phyloP scores from a whole-genome alignment of 2,113 vertebrate species.

The Corythaixoides concolor region DNA sequence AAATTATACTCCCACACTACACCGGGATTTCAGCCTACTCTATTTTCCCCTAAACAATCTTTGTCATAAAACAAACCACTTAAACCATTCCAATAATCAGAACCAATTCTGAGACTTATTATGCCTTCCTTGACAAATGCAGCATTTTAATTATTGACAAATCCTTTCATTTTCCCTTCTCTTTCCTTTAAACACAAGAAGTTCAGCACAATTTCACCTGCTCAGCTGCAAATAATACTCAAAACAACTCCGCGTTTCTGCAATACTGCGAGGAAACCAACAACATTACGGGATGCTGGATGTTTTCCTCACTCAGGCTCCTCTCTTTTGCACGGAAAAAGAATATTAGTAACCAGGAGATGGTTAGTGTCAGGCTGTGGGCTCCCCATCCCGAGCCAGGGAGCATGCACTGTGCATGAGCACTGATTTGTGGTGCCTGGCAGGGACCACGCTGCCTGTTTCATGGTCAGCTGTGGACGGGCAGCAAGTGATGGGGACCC shows the following conservation, averaged over 20 bases:
- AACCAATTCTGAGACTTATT: neutral
- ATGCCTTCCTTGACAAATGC: neutral
- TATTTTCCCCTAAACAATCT: conserved; percentile 18
- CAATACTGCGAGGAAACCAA: neutral
- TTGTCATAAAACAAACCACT: conserved; percentile 19
- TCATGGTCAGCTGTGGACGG: too few relatives aligned
- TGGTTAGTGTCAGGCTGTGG: neutral
- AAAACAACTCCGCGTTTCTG: neutral
- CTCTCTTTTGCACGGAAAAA: neutral
- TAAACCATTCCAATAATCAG: neutral
- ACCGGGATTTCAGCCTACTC: neutral
- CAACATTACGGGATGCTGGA: neutral
- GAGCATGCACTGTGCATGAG: neutral
- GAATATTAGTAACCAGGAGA: neutral
- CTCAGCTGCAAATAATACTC: neutral
- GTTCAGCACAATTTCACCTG: neutral
- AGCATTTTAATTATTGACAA: neutral
- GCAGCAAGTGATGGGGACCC: neutral
- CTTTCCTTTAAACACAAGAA: neutral
- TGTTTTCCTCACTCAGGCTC: neutral
- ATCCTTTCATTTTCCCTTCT: neutral
- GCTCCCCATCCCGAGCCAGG: neutral
- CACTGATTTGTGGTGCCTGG: neutral
- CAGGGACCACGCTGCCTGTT: neutral
- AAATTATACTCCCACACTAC: neutral